Evolutionary conservation across 1,140 invertebrate species (phyloP).

Genomic region (Drosophila yakuba): DNA sequence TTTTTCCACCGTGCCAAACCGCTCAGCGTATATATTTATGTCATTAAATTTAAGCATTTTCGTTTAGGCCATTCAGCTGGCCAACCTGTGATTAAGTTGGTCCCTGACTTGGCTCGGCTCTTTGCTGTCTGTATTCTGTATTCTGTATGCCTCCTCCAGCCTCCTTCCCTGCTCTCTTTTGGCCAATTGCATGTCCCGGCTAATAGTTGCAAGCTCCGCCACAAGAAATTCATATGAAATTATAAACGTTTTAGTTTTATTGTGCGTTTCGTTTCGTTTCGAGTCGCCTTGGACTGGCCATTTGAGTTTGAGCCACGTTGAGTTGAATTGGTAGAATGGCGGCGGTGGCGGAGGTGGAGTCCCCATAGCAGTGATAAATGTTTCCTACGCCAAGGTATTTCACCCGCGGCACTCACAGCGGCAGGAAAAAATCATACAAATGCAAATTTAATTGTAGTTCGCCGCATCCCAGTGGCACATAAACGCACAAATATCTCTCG

Average conservation of each 20-base stretch:
- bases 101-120: constrained; percentile 34
- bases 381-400: constrained; percentile 84
- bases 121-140: constrained; percentile 49
- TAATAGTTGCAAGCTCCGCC: constrained; percentile 71
- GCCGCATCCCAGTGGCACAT: constrained; percentile 62
- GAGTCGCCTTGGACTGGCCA: constrained; percentile 33
- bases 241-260: constrained; percentile 83
- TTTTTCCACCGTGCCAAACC: constrained; percentile 32
- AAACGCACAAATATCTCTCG: constrained; percentile 47
- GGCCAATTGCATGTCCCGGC: constrained; percentile 77
- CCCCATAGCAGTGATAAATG: constrained; percentile 82
- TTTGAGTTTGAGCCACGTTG: constrained; percentile 9
- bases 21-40: constrained; percentile 75
- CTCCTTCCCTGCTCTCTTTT: constrained; percentile 43
- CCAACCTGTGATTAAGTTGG: constrained; percentile 81
- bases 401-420: constrained; percentile 66
- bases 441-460: constrained; percentile 84
- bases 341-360: constrained; percentile 40
- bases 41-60: constrained; percentile 85
- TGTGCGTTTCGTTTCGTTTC: constrained; percentile 70
- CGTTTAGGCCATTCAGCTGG: constrained; percentile 84
- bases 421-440: constrained; percentile 73
- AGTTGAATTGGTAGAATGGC: constrained; percentile 14
- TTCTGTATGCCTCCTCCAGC: constrained; percentile 4
- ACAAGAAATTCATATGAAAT: constrained; percentile 81